Evolutionary conservation across 2,797 vertebrate species (phyloP).

Genomic region (Bradypodion ventrale): DNA sequence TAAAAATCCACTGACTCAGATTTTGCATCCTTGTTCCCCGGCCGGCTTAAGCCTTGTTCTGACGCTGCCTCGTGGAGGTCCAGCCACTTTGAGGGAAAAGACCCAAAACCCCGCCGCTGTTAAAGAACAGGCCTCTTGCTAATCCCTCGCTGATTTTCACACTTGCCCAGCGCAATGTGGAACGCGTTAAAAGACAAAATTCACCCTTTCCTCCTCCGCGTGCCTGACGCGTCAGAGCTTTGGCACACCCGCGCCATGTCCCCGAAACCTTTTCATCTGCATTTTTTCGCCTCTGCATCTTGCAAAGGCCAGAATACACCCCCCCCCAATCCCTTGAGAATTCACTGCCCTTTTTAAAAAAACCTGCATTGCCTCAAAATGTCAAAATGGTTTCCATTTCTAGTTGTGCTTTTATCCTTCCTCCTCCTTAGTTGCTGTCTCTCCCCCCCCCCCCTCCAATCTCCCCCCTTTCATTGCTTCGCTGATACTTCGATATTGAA

Average conservation of each 20-base stretch:
- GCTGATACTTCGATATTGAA: slow-evolving; percentile 66
- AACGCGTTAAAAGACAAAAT: slow-evolving; percentile 75
- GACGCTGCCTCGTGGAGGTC: not conserved
- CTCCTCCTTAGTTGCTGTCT: not conserved
- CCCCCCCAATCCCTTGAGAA: slow-evolving; percentile 66
- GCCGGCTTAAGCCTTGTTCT: not conserved
- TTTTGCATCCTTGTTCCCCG: too few species aligned
- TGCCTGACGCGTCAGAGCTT: slow-evolving; percentile 68
- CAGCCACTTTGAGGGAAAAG: too few species aligned
- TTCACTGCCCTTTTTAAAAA: slow-evolving; percentile 71
- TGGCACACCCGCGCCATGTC: slow-evolving; percentile 63
- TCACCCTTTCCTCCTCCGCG: slow-evolving; percentile 59
- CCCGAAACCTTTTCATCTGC: slow-evolving; percentile 79
- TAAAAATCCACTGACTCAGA: too few species aligned
- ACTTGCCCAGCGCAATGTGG: slow-evolving; percentile 55
- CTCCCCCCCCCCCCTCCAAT: slow-evolving; percentile 57
- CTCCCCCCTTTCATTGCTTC: not conserved
- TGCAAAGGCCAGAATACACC: slow-evolving; percentile 63
- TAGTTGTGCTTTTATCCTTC: slow-evolving; percentile 65
- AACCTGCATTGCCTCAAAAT: slow-evolving; percentile 80
- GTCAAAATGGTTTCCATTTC: slow-evolving; percentile 73
- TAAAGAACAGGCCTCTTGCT: slow-evolving; percentile 36
- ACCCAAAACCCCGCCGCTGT: not conserved
- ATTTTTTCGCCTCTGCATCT: slow-evolving; percentile 67
- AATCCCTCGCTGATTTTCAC: not conserved